These are phyloP conservation scores for Yponomeuta malinellus DNA, from an alignment of 2,888 invertebrate species.

Conservation along the genomic window DNA sequence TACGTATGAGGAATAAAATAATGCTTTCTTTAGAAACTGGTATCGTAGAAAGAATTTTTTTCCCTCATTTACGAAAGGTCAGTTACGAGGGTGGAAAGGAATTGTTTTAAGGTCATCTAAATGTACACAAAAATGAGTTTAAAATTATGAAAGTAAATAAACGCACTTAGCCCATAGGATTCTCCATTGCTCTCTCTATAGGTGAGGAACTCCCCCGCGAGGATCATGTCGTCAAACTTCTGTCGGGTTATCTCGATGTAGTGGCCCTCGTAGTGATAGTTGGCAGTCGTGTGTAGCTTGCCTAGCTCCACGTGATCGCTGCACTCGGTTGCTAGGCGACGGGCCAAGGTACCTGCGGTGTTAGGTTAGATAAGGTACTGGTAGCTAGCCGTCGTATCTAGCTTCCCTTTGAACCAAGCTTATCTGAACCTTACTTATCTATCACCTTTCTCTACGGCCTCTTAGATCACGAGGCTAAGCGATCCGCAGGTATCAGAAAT, in stretches of 20 bases:
- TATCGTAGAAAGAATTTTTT: too few species aligned
- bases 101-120: too few species aligned
- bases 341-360: conserved; percentile 43
- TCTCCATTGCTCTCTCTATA: conserved; percentile 59
- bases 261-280: conserved; percentile 36
- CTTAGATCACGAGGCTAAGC: too few species aligned
- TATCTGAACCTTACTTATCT: too few species aligned
- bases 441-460: too few species aligned
- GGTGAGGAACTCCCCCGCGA: conserved; percentile 58
- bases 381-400: background rate
- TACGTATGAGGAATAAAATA: too few species aligned
- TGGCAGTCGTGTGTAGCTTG: conserved; percentile 51
- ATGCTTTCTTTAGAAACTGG: too few species aligned
- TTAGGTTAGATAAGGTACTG: background rate
- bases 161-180: conserved; percentile 61
- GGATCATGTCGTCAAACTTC: conserved; percentile 59
- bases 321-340: conserved; percentile 49
- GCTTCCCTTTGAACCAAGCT: too few species aligned
- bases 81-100: too few species aligned
- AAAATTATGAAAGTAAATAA: background rate
- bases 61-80: too few species aligned
- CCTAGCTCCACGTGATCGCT: conserved; percentile 43
- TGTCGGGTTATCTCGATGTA: conserved; percentile 40
- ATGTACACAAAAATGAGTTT: background rate
- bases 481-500: too few species aligned